Percentiles rank a stretch among this genome's conserved stretches.
phyloP scores from a whole-genome alignment of 2,797 vertebrate species.

The Urosaurus nigricauda region DNA sequence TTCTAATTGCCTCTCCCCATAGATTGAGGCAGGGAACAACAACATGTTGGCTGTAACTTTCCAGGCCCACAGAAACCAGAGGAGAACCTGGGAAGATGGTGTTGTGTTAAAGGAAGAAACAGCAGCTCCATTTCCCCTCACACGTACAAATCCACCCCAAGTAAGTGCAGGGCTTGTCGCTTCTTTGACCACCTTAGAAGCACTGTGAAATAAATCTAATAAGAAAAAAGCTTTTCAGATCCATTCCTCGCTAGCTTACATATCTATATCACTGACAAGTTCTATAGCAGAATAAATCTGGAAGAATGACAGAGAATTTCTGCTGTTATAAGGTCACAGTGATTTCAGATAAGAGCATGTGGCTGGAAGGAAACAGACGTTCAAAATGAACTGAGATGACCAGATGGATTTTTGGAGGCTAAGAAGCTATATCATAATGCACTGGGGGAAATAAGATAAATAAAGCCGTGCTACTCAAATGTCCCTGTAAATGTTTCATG shows the following conservation, averaged over 20 bases:
- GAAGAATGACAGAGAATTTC: slow-evolving; percentile 27
- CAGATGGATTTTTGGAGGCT: neutral
- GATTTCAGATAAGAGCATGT: neutral
- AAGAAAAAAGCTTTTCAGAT: neutral
- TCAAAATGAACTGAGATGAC: slow-evolving; percentile 34
- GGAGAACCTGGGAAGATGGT: too few relatives aligned
- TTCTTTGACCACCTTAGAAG: neutral
- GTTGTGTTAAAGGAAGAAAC: neutral
- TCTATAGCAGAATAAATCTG: neutral
- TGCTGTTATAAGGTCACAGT: slow-evolving; percentile 10
- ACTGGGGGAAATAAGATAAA: slow-evolving; percentile 25
- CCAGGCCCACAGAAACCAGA: too few relatives aligned
- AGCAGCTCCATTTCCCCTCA: too few relatives aligned
- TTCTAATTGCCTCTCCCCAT: too few relatives aligned
- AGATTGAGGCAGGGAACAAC: too few relatives aligned
- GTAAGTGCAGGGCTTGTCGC: neutral
- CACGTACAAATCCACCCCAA: too few relatives aligned
- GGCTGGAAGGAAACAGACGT: slow-evolving; percentile 17
- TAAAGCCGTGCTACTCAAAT: slow-evolving; percentile 36
- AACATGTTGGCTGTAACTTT: too few relatives aligned
- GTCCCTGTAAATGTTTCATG: slow-evolving; percentile 35
- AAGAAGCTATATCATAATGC: slow-evolving; percentile 40
- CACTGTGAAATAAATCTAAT: slow-evolving; percentile 1
- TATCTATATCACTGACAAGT: neutral
- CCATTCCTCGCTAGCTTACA: neutral